Evolutionary conservation across 2,888 invertebrate species (phyloP), one percentile per base, ranked within the genome.

Genomic region (Cenopis cana): DNA sequence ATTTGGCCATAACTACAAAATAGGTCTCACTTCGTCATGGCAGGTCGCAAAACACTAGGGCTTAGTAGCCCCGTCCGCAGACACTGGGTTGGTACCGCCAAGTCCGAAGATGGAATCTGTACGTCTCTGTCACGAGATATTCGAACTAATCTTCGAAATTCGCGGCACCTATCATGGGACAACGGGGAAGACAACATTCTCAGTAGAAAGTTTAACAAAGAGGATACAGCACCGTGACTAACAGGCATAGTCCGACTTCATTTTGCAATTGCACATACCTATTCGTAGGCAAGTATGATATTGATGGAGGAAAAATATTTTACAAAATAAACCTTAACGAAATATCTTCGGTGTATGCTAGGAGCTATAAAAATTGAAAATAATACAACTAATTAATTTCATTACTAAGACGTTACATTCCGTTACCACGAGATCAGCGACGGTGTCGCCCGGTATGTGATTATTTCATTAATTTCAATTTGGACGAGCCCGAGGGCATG

Each of bases 311-410:
- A 93, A 85, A 88, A 83, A 90, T 90, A 89, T 86, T 92, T 93
- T 92, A 93, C 88, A 93, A 92, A 92, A 93, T 93, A 93, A 90
- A 93, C 89, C 93, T 93, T 93, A 93, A 92, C 92, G 89, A 93
- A 92, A 93, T 93, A 93, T 93, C 93, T 93, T 93, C 93, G 93
- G 93, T 93, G 91, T 93, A 93, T 89, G 92, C 93, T 93, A 93
- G 93, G 93, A 93, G 86, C 91, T 93, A 93, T 91, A 92, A 92
- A 93, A 93, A 92, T 90, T 93, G 92, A 92, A 93, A 93, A 93
- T 93, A 93, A 91, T 93, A 93, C 90, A 92, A 90, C 91, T 93
- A 93, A 91, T 91, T 93, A 91, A 93, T 93, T 93, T 93, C 92
- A 91, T 93, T 90, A 91, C 90, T 91, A 90, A 91, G 92, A 91